These are phyloP conservation scores for Himalopsyche phryganea DNA, from an alignment of 1,140 invertebrate genomes.

Conservation along the genomic window DNA sequence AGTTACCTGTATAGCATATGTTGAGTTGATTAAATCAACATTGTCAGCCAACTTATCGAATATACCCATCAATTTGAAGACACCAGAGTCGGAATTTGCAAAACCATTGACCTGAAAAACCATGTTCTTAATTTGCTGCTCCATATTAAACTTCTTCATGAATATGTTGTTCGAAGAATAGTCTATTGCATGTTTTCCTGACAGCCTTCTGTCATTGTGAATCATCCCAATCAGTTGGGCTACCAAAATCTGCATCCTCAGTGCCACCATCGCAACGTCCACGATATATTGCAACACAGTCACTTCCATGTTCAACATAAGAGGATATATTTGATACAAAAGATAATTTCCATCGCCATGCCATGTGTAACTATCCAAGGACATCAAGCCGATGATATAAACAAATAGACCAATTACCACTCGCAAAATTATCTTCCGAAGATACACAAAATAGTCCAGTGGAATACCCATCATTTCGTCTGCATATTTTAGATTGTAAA, in stretches of 20 bases:
- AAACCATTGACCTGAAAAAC: neutral
- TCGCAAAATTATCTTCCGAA: neutral
- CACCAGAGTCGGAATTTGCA: neutral
- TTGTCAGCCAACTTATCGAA: slow-evolving; percentile 6
- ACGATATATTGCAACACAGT: neutral
- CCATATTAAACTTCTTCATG: neutral
- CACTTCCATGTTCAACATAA: neutral
- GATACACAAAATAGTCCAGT: neutral
- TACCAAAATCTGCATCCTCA: neutral
- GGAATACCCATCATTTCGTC: neutral
- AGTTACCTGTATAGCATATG: neutral
- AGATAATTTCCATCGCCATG: neutral
- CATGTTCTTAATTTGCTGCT: neutral
- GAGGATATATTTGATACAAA: neutral
- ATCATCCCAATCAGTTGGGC: neutral
- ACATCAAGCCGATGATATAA: neutral
- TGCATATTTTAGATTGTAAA: neutral
- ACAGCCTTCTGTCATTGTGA: neutral
- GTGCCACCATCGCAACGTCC: neutral
- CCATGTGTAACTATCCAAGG: neutral
- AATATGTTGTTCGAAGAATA: neutral
- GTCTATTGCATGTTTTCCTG: neutral
- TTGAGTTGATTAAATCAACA: neutral
- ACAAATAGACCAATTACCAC: neutral
- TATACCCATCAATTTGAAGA: neutral